A percentile compares a stretch with the other conserved stretches of the same genome.
These are phyloP conservation scores for Chamaea fasciata DNA, from an alignment of 2,113 vertebrate species.

Conservation along the genomic window DNA sequence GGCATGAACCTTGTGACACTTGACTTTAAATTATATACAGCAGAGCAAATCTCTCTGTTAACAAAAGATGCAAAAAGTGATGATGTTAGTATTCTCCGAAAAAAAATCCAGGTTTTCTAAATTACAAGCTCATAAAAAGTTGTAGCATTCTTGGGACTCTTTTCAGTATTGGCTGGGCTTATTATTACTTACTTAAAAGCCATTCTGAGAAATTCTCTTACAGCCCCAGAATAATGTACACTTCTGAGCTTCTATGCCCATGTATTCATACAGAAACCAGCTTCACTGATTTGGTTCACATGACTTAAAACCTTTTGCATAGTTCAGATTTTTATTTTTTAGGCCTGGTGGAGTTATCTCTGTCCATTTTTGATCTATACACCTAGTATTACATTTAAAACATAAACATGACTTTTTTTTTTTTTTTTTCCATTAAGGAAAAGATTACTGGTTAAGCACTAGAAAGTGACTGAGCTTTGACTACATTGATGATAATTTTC, in stretches of 20 bases:
- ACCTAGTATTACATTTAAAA: neutral
- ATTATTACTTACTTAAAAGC: neutral
- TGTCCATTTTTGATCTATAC: neutral
- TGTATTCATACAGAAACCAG: neutral
- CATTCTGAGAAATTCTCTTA: neutral
- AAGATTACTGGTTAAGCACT: neutral
- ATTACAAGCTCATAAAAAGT: neutral
- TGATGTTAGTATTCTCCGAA: neutral
- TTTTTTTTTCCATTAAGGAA: neutral
- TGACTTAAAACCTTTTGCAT: neutral
- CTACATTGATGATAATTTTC: neutral
- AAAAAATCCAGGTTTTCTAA: neutral
- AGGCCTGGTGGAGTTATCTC: rapidly evolving
- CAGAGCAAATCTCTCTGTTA: neutral
- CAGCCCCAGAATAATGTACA: neutral
- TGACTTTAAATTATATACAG: neutral
- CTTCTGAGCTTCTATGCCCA: neutral
- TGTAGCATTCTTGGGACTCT: neutral
- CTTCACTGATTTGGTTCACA: neutral
- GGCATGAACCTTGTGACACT: rapidly evolving
- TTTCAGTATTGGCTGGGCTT: neutral
- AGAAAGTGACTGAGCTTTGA: neutral
- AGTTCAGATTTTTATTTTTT: neutral
- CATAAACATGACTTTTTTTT: neutral
- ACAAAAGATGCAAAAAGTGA: neutral